Base-by-base conservation (phyloP, 2,888 invertebrate genomes). In the Chorisops tibialis region DNA sequence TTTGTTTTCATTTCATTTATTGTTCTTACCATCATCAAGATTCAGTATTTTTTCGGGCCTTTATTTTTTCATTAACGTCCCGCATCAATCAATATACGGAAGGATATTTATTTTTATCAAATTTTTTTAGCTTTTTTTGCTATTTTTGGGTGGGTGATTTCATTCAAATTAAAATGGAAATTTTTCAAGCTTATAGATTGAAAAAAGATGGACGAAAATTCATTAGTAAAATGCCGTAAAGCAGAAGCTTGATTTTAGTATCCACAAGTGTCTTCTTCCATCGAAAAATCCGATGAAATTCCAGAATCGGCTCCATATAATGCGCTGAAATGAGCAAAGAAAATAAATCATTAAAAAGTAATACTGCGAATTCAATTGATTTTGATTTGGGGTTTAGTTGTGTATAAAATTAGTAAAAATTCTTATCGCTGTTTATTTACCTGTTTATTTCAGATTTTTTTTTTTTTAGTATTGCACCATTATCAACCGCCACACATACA, bases 241-340 rank as follows among this genome's bases (percentile, higher is more conserved):
- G 30, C 30, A 30, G 9, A 48, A 14, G 14, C 35, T 50, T 16
- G 6, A 19, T 43, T 16, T 51, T 61, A 61, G 35, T 51, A 61
- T 43, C 22, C 50, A 16, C 47, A 59, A 16, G 49, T 52, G 41
- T 91, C 91, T 79, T 92, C 92, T 74, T 92, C 92, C 91, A 92
- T 91, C 12, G 89, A 85, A 73, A 92, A 89, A 75, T 92, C 91
- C 69, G 84, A 85, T 59, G 84, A 83, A 68, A 88, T 84, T 47
- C 89, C 89, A 50, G 90, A 90, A 78, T 92, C 92, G 67, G 87
- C 82, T 64, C 86, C 85, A 76, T 91, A 89, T 59, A 88, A 84
- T 51, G 91, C 91, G 76, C 91, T 92, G 81, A 71, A 71, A 62
- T 49, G 67, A n/a, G n/a, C 30, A 59, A 52, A 52, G 14, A 39